These are phyloP conservation scores for Eupeodes corollae DNA, from an alignment of 1,140 invertebrate genomes.

Conservation along the genomic window DNA sequence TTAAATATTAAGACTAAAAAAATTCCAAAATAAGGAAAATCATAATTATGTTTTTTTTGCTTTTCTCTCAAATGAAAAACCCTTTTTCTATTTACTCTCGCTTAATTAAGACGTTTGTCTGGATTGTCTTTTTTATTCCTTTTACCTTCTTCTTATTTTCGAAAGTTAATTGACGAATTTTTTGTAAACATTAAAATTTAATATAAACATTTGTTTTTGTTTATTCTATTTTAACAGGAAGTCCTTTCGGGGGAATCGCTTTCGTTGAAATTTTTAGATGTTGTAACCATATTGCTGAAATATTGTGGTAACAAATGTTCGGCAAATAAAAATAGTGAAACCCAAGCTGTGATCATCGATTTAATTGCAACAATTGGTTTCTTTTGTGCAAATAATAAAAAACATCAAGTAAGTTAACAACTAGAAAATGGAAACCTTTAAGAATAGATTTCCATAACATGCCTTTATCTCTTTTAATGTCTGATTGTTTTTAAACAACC, in stretches of 20 bases:
- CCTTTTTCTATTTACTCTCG: constrained; percentile 24
- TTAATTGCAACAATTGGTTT: constrained; percentile 43
- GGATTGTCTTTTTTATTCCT: background rate
- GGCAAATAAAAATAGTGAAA: constrained; percentile 32
- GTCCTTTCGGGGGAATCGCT: constrained; percentile 74
- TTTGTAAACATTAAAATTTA: background rate
- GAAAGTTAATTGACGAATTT: constrained; percentile 5
- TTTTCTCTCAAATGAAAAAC: too few species aligned
- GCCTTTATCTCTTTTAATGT: background rate
- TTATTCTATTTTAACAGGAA: constrained; percentile 47
- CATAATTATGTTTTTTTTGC: too few species aligned
- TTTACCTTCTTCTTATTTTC: constrained; percentile 10
- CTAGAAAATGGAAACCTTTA: background rate
- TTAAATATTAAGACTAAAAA: too few species aligned
- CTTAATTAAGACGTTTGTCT: constrained; percentile 34
- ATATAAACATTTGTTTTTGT: background rate
- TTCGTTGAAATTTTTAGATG: constrained; percentile 78
- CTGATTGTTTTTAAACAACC: background rate
- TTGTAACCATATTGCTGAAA: constrained; percentile 72
- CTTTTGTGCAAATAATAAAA: constrained; percentile 42
- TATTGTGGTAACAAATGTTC: constrained; percentile 52
- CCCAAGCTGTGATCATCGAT: constrained; percentile 43
- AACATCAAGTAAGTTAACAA: constrained; percentile 37
- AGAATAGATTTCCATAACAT: background rate
- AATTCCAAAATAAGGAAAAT: too few species aligned